phyloP scores from a whole-genome alignment of 2,113 vertebrate species.

The Callocephalon fimbriatum region DNA sequence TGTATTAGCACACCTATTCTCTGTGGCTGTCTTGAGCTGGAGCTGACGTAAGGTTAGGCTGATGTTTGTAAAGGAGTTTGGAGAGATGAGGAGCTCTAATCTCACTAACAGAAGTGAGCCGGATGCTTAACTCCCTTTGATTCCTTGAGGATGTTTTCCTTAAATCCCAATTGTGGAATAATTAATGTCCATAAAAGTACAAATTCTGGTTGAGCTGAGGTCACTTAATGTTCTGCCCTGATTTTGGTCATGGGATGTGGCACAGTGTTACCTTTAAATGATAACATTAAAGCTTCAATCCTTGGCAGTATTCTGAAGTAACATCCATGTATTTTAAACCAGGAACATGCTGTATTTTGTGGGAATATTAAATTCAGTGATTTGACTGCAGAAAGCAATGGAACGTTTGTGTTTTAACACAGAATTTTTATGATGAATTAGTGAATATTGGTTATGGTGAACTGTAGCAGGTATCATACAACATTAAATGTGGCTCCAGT shows the following conservation, averaged over 20 bases:
- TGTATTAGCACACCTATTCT: background rate
- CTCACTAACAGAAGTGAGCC: background rate
- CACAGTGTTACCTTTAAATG: background rate
- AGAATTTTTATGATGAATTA: background rate
- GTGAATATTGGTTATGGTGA: background rate
- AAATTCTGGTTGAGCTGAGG: background rate
- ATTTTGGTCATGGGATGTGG: background rate
- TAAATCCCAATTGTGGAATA: conserved; percentile 19
- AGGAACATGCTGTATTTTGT: background rate
- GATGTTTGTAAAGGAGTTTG: conserved; percentile 12
- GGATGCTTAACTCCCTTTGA: background rate
- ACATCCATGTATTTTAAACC: background rate
- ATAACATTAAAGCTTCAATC: background rate
- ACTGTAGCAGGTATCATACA: background rate
- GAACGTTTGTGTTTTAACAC: background rate
- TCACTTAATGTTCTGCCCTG: background rate
- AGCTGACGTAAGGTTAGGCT: background rate
- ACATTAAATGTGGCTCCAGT: background rate
- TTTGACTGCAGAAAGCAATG: background rate
- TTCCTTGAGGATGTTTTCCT: background rate
- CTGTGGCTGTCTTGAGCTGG: background rate
- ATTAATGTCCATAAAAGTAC: background rate
- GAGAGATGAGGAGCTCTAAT: background rate
- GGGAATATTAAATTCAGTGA: background rate
- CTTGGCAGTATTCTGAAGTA: background rate